Evolutionary conservation across 2,113 vertebrate species (phyloP).

Genomic region (Lota lota): DNA sequence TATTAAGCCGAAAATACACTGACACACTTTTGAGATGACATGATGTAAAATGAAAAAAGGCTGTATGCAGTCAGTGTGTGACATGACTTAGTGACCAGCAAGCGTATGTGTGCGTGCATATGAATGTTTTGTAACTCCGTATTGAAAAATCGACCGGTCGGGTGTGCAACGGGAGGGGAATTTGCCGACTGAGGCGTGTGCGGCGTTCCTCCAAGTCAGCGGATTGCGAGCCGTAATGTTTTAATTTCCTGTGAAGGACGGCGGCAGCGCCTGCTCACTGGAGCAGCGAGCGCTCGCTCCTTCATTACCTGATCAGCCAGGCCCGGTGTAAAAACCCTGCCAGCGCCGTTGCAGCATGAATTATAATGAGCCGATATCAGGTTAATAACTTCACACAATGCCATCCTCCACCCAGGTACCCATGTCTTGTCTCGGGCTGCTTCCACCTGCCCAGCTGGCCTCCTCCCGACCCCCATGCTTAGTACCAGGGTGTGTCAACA

Average conservation of each 20-base stretch:
- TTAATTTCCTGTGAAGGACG: conserved; percentile 64
- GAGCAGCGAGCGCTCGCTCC: conserved; percentile 50
- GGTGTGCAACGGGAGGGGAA: too few relatives aligned
- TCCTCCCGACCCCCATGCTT: too few relatives aligned
- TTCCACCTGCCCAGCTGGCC: neutral
- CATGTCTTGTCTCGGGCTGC: conserved; percentile 11
- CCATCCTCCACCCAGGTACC: conserved; percentile 23
- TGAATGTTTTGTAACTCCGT: too few relatives aligned
- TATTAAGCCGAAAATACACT: too few relatives aligned
- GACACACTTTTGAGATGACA: too few relatives aligned
- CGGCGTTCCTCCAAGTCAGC: conserved; percentile 15
- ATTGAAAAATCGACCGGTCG: too few relatives aligned
- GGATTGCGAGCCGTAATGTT: conserved; percentile 21
- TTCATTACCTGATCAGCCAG: conserved; percentile 49
- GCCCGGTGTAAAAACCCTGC: conserved; percentile 16
- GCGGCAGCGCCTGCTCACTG: conserved; percentile 25
- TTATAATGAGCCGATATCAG: conserved; percentile 43
- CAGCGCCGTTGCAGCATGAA: conserved; percentile 14
- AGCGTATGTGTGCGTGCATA: too few relatives aligned
- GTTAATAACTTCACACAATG: conserved; percentile 32
- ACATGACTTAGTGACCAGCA: too few relatives aligned
- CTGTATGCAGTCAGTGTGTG: too few relatives aligned
- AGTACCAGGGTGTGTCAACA: too few relatives aligned
- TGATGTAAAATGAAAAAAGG: too few relatives aligned
- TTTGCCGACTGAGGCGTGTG: neutral